phyloP scores from a whole-genome alignment of 2,113 vertebrate species.

The Girardinichthys multiradiatus region DNA sequence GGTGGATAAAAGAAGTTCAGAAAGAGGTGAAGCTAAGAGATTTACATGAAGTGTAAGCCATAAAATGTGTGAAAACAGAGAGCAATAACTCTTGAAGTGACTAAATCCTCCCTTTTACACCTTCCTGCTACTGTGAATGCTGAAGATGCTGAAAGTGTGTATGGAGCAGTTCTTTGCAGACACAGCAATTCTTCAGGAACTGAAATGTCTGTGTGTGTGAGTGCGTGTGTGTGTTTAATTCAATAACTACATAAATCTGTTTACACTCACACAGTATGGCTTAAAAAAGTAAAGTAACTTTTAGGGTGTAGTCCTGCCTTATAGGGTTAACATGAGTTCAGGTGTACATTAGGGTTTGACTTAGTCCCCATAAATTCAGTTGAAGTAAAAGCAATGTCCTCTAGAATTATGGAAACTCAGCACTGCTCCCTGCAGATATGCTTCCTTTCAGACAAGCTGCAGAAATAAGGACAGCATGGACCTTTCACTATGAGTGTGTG shows the following conservation, averaged over 20 bases:
- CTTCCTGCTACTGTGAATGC: conserved; percentile 10
- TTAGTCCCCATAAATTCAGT: neutral
- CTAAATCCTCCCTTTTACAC: conserved; percentile 12
- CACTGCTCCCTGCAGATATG: conserved; percentile 60
- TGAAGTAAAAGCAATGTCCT: conserved; percentile 4
- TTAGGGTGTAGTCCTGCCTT: neutral
- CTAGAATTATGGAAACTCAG: neutral
- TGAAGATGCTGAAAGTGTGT: conserved; percentile 29
- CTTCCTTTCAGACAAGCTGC: conserved; percentile 46
- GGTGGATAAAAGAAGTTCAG: conserved; percentile 1
- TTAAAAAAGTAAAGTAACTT: neutral
- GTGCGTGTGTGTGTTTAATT: conserved; percentile 6
- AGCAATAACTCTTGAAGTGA: conserved; percentile 1
- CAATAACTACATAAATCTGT: conserved; percentile 8
- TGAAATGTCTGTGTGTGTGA: conserved; percentile 33
- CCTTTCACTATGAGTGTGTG: neutral
- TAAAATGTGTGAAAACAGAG: conserved; percentile 6
- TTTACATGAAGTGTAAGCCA: conserved; percentile 12
- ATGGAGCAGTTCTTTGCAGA: conserved; percentile 50
- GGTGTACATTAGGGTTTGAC: neutral
- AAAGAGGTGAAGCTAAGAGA: conserved; percentile 4
- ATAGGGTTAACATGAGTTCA: neutral
- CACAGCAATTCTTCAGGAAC: conserved; percentile 56
- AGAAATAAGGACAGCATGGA: conserved; percentile 44
- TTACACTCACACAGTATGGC: neutral